Base-by-base conservation (phyloP, 2,797 vertebrate species). In the Onychomys arenicola region DNA sequence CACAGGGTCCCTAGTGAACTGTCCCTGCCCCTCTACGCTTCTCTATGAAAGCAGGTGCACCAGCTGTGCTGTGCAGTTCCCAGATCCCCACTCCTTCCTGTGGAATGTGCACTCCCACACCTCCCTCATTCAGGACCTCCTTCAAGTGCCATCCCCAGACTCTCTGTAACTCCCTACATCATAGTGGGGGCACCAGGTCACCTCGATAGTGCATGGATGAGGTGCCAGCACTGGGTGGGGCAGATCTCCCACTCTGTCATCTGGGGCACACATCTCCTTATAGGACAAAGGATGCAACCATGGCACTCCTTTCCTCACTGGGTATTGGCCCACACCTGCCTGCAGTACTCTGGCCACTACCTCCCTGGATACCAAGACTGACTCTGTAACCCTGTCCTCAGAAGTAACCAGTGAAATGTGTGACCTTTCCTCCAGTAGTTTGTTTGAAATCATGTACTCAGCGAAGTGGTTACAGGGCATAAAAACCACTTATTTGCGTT, bases 381-480 rank as follows among this genome's bases (percentile, higher is more conserved):
- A 88, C 19, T 25, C 14, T 23, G n/a, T 5, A 61, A 34, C 27
- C 55, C 55, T 63, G 32, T 46, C 40, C 21, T 63, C 13, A 17
- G 21, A 11, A 89, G 32, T 19, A 61, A 43, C 0, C 40, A n/a
- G 37, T 89, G 57, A 46, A 43, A 63, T 55, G 61, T 63, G 92
- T 52, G 63, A 46, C 61, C 17, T 65, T 27, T 82, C 6, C 0
- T 43, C 6, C 92, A 81, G 32, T n/a, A 52, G 12, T 2, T 7
- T 59, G 1, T 96, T 97, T 97, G 95, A 97, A 98, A 92, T 3
- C 85, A 80, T 34, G 87, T 88, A 77, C 52, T 25, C 86, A 88
- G 23, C 76, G 92, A 96, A 69, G n/a, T 49, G 0, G 13, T 17
- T 52, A 82, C 14, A 40, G 88, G 65, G 0, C 0, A 73, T 14